Evolutionary conservation across 2,888 invertebrate species (phyloP), one percentile per base, ranked within the genome.

Genomic region (Phyllotreta cruciferae): DNA sequence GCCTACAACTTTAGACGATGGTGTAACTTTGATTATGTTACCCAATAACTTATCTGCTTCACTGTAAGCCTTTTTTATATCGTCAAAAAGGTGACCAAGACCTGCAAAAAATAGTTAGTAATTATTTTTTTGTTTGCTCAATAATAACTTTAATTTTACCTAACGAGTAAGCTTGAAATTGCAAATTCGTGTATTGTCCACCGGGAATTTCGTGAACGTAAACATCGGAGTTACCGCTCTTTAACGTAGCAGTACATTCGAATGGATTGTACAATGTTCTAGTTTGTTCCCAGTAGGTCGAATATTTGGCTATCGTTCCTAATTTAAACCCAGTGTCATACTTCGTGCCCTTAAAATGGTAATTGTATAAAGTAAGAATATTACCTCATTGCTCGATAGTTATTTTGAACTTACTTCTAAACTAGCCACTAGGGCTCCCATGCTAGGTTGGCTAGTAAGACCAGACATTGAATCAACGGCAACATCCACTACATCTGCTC

Each of bases 391-490:
- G n/a, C n/a, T n/a, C n/a, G n/a, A 24, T 4, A 24, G 24, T 24
- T 24, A 24, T 24, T 24, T 24, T 5, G 41, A 35, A 14, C 10
- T 82, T 82, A 13, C 83, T 84, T 77, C 90, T 60, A 98, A 84
- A 24, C 93, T 90, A 0, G 99, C 98, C 0, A 99, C 98, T 1
- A 99, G 74, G 0, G 98, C 98, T n/a, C 98, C 99, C 98, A 99
- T 98, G 71, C 94, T 94, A 11, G 99, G 99, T 82, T 99, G 99
- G 63, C 94, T 95, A 0, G 99, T 99, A 87, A 99, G 90, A 13
- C 99, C 99, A 7, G 96, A 96, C 98, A 99, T 98, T 71, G 96
- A 93, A 82, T 99, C 99, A 0, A 98, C 97, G 9, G 99, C 99
- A 6, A 94, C 96, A 80, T 98, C 98, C 0, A 98, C 96, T 4